These are phyloP conservation scores for Cerceris ruficornis DNA, from an alignment of 2,888 invertebrate species.

Conservation along the genomic window DNA sequence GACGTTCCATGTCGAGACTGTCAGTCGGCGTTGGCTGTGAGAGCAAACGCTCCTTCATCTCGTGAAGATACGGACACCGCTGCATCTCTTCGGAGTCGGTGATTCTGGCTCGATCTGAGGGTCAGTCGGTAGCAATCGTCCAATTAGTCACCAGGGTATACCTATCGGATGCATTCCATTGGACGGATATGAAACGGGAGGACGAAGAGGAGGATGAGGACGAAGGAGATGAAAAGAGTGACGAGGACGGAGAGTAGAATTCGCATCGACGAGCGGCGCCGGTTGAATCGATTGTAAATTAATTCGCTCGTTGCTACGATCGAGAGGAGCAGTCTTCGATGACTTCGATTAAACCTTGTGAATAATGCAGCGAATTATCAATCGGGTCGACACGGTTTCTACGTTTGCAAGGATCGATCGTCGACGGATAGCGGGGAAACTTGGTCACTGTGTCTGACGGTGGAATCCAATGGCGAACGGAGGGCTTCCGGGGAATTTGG, in stretches of 20 bases:
- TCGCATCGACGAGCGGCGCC: neutral
- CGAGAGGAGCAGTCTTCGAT: neutral
- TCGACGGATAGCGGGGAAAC: slow-evolving; percentile 4
- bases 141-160: neutral
- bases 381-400: slow-evolving; percentile 14
- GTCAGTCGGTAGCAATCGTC: neutral
- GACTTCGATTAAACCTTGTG: slow-evolving; percentile 28
- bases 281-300: neutral
- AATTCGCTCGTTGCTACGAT: no score
- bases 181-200: neutral
- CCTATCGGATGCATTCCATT: neutral
- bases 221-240: neutral
- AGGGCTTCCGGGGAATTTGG: neutral
- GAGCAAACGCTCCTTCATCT: slow-evolving; percentile 95
- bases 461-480: slow-evolving; percentile 22
- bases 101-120: slow-evolving; percentile 73
- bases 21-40: slow-evolving; percentile 87
- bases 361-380: slow-evolving; percentile 29
- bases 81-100: slow-evolving; percentile 86
- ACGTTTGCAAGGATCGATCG: slow-evolving; percentile 3
- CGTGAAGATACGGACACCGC: slow-evolving; percentile 95
- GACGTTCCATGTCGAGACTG: slow-evolving; percentile 86
- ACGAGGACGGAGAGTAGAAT: neutral
- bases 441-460: slow-evolving; percentile 23
- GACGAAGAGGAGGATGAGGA: neutral